Evolutionary conservation across 2,113 vertebrate species (phyloP).

Genomic region (Melanostigma gelatinosum): DNA sequence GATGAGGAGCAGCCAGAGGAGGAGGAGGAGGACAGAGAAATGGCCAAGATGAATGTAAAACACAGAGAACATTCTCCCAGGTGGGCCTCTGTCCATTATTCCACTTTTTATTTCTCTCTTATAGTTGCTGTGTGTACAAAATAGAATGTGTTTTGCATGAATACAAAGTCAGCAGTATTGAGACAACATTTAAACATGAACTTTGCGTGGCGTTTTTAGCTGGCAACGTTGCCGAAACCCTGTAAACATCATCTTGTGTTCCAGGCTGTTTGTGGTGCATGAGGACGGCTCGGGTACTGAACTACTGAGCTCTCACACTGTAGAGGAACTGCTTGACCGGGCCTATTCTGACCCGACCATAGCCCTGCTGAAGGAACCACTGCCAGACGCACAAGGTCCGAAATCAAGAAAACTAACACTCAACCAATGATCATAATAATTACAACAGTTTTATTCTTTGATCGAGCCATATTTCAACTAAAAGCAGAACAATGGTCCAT

Average conservation of each 20-base stretch:
- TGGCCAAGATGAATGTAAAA: slow-evolving; percentile 18
- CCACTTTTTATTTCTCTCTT: neutral
- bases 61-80: slow-evolving; percentile 85
- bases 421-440: neutral
- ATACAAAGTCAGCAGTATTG: neutral
- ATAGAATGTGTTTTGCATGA: neutral
- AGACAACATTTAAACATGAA: neutral
- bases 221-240: neutral
- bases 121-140: neutral
- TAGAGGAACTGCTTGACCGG: slow-evolving; percentile 80
- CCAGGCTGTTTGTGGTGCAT: slow-evolving; percentile 89
- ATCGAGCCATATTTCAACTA: neutral
- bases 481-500: neutral
- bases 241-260: slow-evolving; percentile 25
- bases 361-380: slow-evolving; percentile 85
- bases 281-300: slow-evolving; percentile 90
- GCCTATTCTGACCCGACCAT: slow-evolving; percentile 79
- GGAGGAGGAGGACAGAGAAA: slow-evolving; percentile 34
- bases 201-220: neutral
- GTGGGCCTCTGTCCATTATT: slow-evolving; percentile 69
- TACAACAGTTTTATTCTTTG: neutral
- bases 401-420: neutral
- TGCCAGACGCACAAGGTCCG: slow-evolving; percentile 81
- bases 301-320: slow-evolving; percentile 84
- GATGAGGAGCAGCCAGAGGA: slow-evolving; percentile 41